Evolutionary conservation across 2,888 invertebrate species (phyloP).

Genomic region (Apoderus coryli): DNA sequence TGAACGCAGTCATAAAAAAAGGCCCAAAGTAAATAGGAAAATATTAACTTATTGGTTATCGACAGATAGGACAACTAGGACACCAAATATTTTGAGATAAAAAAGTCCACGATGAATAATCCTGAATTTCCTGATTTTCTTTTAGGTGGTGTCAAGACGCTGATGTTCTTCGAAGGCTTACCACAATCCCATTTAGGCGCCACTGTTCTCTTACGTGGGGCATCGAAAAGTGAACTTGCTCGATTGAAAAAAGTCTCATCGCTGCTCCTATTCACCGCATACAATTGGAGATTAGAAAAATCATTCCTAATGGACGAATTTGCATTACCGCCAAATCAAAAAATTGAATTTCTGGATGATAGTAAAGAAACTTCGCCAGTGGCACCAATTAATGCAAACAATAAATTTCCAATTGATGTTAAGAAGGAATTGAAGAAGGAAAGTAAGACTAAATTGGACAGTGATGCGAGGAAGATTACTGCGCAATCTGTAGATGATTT

Average conservation of each 20-base stretch:
- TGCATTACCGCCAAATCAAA: conserved; percentile 52
- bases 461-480: neutral
- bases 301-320: conserved; percentile 82
- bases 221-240: conserved; percentile 52
- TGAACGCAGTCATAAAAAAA: too few species aligned
- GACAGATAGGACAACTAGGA: too few species aligned
- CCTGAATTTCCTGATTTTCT: conserved; percentile 9
- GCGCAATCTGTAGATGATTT: conserved; percentile 47
- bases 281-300: conserved; percentile 86
- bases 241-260: conserved; percentile 72
- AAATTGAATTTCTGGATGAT: conserved; percentile 32
- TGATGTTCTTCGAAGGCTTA: conserved; percentile 90
- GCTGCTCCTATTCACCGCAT: conserved; percentile 68
- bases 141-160: conserved; percentile 56
- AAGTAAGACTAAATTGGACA: neutral
- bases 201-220: conserved; percentile 76
- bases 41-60: too few species aligned
- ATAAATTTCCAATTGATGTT: too few species aligned
- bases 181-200: conserved; percentile 70
- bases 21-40: too few species aligned
- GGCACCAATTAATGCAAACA: too few species aligned
- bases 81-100: too few species aligned
- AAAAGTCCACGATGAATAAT: too few species aligned
- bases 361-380: conserved; percentile 30
- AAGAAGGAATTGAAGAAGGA: conserved; percentile 12